A percentile compares a stretch with the other conserved stretches of the same genome.
Evolutionary conservation across 2,888 invertebrate species (phyloP).

Genomic region (Drosophila tanythrix): DNA sequence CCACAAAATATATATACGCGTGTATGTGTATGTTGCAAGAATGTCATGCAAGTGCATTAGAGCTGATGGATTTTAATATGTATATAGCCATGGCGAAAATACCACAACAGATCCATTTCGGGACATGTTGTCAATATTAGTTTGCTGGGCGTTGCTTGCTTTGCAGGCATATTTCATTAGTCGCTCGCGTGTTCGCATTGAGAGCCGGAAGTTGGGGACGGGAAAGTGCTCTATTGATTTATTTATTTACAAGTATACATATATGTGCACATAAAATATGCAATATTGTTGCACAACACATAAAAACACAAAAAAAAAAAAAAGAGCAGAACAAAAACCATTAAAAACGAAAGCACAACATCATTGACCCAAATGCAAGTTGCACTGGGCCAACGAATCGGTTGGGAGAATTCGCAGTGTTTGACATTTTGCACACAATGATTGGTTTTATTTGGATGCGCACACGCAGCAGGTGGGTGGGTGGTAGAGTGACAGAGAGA

Average conservation of each 20-base stretch:
- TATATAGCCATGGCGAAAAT: background rate
- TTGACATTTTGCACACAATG: conserved; percentile 60
- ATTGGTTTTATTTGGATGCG: conserved; percentile 65
- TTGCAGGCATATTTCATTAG: conserved; percentile 26
- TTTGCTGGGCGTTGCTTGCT: conserved; percentile 15
- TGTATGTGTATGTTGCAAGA: background rate
- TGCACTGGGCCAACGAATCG: conserved; percentile 35
- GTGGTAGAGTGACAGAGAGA: no score
- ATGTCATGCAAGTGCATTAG: conserved; percentile 17
- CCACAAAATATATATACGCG: background rate
- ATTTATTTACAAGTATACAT: conserved; percentile 40
- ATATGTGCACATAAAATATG: conserved; percentile 44
- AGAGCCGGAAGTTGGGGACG: background rate
- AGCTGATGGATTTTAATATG: background rate
- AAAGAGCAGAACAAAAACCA: conserved; percentile 1
- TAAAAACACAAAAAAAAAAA: conserved; percentile 19
- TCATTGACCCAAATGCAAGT: conserved; percentile 62
- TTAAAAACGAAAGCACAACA: conserved; percentile 56
- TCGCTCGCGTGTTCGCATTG: conserved; percentile 15
- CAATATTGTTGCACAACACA: conserved; percentile 43
- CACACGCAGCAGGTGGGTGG: conserved; percentile 44
- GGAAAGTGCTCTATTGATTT: conserved; percentile 48
- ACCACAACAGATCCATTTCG: conserved; percentile 14
- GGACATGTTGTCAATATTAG: conserved; percentile 25
- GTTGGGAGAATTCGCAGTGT: conserved; percentile 40